Percentiles rank a stretch among this genome's conserved stretches.
Evolutionary conservation across 1,140 invertebrate species (phyloP).

Genomic region (Diabrotica virgifera): DNA sequence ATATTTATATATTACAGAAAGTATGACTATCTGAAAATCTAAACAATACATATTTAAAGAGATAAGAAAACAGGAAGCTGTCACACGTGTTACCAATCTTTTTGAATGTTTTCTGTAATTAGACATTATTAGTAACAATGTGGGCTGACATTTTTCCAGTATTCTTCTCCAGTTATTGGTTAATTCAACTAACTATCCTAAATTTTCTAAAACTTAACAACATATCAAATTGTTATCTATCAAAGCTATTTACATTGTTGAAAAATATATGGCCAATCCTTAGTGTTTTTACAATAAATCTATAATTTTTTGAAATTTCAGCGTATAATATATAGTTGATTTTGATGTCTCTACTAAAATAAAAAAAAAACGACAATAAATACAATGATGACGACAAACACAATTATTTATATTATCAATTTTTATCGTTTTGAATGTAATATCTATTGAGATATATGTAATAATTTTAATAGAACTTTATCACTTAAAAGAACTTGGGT

Average conservation of each 20-base stretch:
- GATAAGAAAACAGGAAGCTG: neutral
- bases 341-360: no score
- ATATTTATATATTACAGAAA: neutral
- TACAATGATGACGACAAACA: no score
- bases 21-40: neutral
- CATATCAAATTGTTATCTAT: constrained; percentile 21
- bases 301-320: constrained; percentile 6
- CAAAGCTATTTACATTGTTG: constrained; percentile 26
- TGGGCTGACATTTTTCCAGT: neutral
- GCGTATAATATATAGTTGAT: no score
- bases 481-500: no score
- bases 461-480: no score
- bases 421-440: no score
- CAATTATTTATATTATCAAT: no score
- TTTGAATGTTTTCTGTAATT: neutral
- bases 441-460: no score
- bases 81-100: neutral
- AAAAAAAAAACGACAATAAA: no score
- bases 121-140: neutral
- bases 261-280: constrained; percentile 7
- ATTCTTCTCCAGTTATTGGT: constrained; percentile 9
- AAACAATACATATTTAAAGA: neutral
- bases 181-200: constrained; percentile 25
- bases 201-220: constrained; percentile 19
- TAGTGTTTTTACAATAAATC: constrained; percentile 13